phyloP scores from a whole-genome alignment of 2,797 vertebrate genomes.

The Prunella strophiata region DNA sequence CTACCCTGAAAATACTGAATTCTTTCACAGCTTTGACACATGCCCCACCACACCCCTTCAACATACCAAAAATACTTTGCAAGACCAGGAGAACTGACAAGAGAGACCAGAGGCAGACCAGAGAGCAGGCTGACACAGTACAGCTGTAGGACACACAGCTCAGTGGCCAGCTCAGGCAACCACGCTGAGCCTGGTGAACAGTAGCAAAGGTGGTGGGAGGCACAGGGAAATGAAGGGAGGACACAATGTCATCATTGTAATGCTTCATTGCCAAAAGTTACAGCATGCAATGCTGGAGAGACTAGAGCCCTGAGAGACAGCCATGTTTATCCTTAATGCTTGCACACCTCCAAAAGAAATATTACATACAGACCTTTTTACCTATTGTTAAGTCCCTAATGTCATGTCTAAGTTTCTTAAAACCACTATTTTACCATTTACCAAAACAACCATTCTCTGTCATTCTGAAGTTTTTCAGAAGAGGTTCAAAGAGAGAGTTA shows the following conservation, averaged over 20 bases:
- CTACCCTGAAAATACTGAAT: not conserved
- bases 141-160: not conserved
- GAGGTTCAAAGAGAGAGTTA: not conserved
- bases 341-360: not conserved
- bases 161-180: not conserved
- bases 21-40: not conserved
- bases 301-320: not conserved
- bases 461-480: not conserved
- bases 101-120: not conserved
- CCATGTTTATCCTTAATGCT: not conserved
- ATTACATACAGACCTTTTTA: not conserved
- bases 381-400: not conserved
- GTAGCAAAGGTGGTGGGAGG: not conserved
- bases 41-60: accelerated
- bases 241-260: accelerated
- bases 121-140: not conserved
- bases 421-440: not conserved
- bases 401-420: not conserved
- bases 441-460: not conserved
- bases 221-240: not conserved
- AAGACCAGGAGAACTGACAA: not conserved
- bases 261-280: not conserved
- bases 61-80: not conserved
- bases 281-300: not conserved
- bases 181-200: not conserved